phyloP scores from a whole-genome alignment of 2,797 vertebrate species.

The Rhynchotus rufescens region DNA sequence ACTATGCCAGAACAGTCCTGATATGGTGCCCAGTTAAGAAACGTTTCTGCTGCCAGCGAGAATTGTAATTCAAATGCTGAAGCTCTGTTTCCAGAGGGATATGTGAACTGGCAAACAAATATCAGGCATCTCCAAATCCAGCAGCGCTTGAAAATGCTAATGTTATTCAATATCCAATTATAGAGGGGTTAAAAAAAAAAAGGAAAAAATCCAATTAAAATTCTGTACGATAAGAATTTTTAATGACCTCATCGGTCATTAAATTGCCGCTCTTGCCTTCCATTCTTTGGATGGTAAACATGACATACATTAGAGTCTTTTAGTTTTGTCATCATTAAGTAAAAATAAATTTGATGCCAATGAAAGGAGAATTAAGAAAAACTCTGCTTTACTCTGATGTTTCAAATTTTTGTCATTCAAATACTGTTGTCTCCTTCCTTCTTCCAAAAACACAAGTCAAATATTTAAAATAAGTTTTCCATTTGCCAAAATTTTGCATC shows the following conservation, averaged over 20 bases:
- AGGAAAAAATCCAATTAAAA: neutral
- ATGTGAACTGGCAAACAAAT: slow-evolving; percentile 34
- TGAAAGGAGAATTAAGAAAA: neutral
- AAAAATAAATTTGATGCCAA: neutral
- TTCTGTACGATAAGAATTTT: slow-evolving; percentile 1
- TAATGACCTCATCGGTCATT: neutral
- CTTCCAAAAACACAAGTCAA: neutral
- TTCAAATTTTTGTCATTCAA: neutral
- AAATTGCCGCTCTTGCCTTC: slow-evolving; percentile 1
- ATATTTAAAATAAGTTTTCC: neutral
- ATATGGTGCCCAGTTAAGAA: slow-evolving; percentile 9
- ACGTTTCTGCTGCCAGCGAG: slow-evolving; percentile 40
- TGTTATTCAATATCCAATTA: slow-evolving; percentile 10
- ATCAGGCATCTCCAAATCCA: neutral
- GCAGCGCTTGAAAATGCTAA: slow-evolving; percentile 37
- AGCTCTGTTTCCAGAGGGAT: slow-evolving; percentile 50
- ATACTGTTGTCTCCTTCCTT: neutral
- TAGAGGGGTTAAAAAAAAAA: neutral
- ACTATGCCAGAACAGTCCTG: slow-evolving; percentile 22
- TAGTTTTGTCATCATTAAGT: neutral
- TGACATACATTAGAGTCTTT: neutral
- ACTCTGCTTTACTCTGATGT: neutral
- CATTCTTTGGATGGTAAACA: neutral
- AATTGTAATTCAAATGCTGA: slow-evolving; percentile 57
- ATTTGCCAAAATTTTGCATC: neutral